A percentile compares a stretch with the other conserved stretches of the same genome.
Evolutionary conservation across 2,888 invertebrate species (phyloP).

Genomic region (Acrobeloides nanus): DNA sequence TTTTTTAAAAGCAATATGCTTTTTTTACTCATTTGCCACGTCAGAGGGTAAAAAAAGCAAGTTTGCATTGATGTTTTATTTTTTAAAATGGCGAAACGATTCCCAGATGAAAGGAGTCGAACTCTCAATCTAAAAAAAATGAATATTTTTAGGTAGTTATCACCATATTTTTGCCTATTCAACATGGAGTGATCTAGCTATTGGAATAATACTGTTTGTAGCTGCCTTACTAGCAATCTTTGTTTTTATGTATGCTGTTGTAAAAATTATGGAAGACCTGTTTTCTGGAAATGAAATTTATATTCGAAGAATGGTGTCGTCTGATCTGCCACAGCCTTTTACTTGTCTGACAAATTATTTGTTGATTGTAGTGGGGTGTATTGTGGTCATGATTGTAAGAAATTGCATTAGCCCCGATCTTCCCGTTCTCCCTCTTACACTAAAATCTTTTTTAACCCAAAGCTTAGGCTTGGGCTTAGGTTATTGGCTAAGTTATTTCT

Average conservation of each 20-base stretch:
- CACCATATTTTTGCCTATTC: constrained; percentile 44
- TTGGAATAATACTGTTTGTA: constrained; percentile 57
- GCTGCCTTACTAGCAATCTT: constrained; percentile 57
- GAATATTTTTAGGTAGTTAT: constrained; percentile 36
- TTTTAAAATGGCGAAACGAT: too few species aligned
- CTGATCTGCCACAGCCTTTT: constrained; percentile 55
- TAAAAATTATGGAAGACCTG: constrained; percentile 59
- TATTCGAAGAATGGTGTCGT: constrained; percentile 56
- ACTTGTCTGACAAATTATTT: constrained; percentile 58
- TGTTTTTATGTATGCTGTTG: constrained; percentile 58
- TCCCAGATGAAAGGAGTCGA: too few species aligned
- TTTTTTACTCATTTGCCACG: too few species aligned
- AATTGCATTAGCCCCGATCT: too few species aligned
- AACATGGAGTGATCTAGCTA: constrained; percentile 53
- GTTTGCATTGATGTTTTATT: too few species aligned
- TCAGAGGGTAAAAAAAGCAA: too few species aligned
- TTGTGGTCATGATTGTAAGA: constrained; percentile 60
- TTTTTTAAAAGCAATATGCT: too few species aligned
- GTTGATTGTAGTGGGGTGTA: constrained; percentile 59
- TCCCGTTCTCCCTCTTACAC: too few species aligned
- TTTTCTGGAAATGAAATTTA: constrained; percentile 56
- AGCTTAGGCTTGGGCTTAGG: too few species aligned
- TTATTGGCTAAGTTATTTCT: too few species aligned
- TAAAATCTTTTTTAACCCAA: too few species aligned
- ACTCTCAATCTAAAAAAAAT: neutral